Evolutionary conservation across 2,113 vertebrate genomes (phyloP).

Genomic region (Ceyx melanurus): DNA sequence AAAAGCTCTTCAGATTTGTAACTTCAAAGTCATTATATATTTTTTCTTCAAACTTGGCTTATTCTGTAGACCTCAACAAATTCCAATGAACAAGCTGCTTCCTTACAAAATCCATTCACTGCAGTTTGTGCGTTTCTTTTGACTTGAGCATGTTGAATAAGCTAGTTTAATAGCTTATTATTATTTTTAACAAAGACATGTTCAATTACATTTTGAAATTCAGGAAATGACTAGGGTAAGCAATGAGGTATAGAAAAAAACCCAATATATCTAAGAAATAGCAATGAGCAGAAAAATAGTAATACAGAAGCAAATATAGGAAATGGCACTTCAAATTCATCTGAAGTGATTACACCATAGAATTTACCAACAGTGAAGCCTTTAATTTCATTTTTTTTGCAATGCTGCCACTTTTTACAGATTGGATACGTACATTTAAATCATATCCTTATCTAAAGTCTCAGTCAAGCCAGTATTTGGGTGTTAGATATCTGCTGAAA

Average conservation of each 20-base stretch:
- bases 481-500: constrained; percentile 13
- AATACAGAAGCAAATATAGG: not conserved
- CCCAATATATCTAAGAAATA: constrained; percentile 38
- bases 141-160: constrained; percentile 28
- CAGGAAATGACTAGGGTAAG: constrained; percentile 39
- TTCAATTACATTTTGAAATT: constrained; percentile 47
- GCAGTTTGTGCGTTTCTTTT: constrained; percentile 22
- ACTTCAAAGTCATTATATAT: not conserved
- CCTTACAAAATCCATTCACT: constrained; percentile 33
- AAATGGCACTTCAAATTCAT: constrained; percentile 20
- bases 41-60: constrained; percentile 22
- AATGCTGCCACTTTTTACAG: not conserved
- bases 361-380: constrained; percentile 45
- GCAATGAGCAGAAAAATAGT: constrained; percentile 36
- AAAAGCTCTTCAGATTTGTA: constrained; percentile 17
- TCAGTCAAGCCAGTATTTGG: not conserved
- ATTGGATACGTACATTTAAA: not conserved
- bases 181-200: constrained; percentile 46
- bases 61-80: constrained; percentile 33
- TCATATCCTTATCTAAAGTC: not conserved
- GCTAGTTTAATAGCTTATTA: constrained; percentile 26
- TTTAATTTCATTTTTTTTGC: constrained; percentile 35
- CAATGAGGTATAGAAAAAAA: constrained; percentile 41
- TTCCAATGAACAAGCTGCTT: constrained; percentile 29
- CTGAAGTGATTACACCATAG: constrained; percentile 46